Conservation (phyloP, 2,113 vertebrate genomes). For the Tonatia bakeri region DNA sequence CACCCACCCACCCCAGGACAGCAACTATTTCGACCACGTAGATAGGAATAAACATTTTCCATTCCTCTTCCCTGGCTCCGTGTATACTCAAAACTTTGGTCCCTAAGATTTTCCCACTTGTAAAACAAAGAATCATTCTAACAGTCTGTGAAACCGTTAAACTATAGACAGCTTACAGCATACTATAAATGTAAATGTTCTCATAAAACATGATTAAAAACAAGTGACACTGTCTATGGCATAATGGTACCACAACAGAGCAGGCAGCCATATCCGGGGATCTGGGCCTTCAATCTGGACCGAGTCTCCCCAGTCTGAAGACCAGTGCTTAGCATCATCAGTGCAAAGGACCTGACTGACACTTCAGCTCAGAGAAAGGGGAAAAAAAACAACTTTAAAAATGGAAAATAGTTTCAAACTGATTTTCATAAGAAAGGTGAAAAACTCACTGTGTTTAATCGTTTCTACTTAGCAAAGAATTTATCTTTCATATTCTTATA, state of each 20-base stretch:
- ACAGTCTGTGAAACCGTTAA: conserved; percentile 8
- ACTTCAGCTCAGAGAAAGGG: not conserved
- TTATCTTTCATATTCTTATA: conserved; percentile 76
- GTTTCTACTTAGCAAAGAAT: conserved; percentile 69
- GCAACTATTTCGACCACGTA: not conserved
- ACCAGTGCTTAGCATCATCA: not conserved
- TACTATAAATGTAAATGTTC: not conserved
- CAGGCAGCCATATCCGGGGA: rapidly evolving
- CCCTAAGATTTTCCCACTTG: not conserved
- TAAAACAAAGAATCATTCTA: conserved; percentile 17
- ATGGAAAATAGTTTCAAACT: conserved; percentile 60
- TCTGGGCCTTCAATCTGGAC: no score
- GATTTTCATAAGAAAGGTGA: conserved; percentile 73
- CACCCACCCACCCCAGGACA: not conserved
- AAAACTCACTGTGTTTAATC: conserved; percentile 72
- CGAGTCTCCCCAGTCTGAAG: not conserved
- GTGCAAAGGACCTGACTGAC: not conserved
- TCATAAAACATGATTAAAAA: not conserved
- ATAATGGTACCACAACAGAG: not conserved
- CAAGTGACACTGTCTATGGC: not conserved
- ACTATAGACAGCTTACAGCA: not conserved
- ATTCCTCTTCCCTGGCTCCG: not conserved
- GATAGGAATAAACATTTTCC: not conserved
- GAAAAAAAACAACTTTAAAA: not conserved
- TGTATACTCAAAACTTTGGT: not conserved